Conservation (phyloP, 2,888 invertebrate species). For the Alcis repandata region DNA sequence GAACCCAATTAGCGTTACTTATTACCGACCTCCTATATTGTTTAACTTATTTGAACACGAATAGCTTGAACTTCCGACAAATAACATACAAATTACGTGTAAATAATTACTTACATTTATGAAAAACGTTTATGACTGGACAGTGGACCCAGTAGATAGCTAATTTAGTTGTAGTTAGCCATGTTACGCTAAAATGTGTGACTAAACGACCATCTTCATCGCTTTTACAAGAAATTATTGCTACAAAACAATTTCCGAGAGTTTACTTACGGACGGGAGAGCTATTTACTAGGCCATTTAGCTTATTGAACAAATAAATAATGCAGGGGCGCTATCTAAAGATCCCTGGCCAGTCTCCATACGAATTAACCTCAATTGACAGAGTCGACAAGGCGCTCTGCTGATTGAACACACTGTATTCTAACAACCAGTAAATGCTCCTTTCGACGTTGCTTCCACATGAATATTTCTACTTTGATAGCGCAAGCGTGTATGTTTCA, state of each 20-base stretch:
- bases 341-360: constrained; percentile 82
- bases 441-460: constrained; percentile 64
- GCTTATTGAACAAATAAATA: constrained; percentile 82
- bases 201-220: constrained; percentile 7
- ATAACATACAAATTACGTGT: neutral
- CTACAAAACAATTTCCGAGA: constrained; percentile 53
- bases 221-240: constrained; percentile 41
- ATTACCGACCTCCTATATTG: neutral
- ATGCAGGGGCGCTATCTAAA: constrained; percentile 79
- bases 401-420: constrained; percentile 79
- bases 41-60: neutral
- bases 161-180: constrained; percentile 9
- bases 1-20: constrained; percentile 1
- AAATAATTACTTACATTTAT: neutral
- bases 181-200: constrained; percentile 7
- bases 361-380: constrained; percentile 86
- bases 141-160: constrained; percentile 17
- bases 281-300: constrained; percentile 73
- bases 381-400: constrained; percentile 81
- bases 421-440: constrained; percentile 67
- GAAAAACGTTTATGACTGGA: constrained; percentile 14
- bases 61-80: neutral
- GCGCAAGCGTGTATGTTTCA: neutral
- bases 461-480: constrained; percentile 58
- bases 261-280: constrained; percentile 60